Conservation (phyloP, 2,797 vertebrate species). For the Channallabes apus region DNA sequence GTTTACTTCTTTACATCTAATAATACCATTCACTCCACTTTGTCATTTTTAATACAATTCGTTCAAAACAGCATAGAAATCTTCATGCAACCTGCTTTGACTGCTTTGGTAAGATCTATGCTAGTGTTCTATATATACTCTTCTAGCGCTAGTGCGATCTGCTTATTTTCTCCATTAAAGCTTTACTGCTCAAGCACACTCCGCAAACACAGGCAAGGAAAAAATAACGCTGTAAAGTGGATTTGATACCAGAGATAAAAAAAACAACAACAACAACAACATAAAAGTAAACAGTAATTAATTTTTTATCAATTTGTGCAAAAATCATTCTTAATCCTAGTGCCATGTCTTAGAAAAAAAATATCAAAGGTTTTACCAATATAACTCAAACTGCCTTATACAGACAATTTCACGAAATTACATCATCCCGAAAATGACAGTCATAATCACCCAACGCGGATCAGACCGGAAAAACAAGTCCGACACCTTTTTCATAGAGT, state of each 20-base stretch:
- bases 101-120: not conserved
- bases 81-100: not conserved
- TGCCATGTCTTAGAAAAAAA: not conserved
- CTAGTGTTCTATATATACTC: constrained; percentile 1
- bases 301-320: constrained; percentile 4
- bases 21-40: not conserved
- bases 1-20: not conserved
- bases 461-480: constrained; percentile 7
- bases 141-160: not conserved
- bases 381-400: constrained; percentile 6
- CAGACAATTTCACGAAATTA: constrained; percentile 20
- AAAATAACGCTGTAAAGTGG: not conserved
- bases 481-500: constrained; percentile 1
- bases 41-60: not conserved
- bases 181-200: not conserved
- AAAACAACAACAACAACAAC: not conserved
- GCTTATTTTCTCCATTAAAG: constrained; percentile 16
- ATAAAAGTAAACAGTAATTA: constrained; percentile 7
- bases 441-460: not conserved
- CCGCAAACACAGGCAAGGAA: not conserved
- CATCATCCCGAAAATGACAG: constrained; percentile 22
- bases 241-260: constrained; percentile 1
- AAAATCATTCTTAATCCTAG: constrained; percentile 14
- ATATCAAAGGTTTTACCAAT: constrained; percentile 7
- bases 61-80: not conserved